phyloP scores from a whole-genome alignment of 2,113 vertebrate species.

The Leiothrix lutea region DNA sequence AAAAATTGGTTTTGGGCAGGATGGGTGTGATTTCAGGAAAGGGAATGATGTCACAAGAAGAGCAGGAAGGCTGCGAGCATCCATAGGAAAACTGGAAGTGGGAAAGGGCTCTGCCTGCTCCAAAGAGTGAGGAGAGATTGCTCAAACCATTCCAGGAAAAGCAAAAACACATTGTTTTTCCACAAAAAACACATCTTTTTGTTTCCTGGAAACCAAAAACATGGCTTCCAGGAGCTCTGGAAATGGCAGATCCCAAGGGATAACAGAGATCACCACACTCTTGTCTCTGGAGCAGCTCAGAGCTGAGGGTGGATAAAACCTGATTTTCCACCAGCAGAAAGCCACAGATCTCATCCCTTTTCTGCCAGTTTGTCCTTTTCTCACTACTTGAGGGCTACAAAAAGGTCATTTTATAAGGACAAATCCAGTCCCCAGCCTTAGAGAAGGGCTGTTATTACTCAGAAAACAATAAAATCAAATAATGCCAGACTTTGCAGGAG shows the following conservation, averaged over 20 bases:
- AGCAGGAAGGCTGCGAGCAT: neutral
- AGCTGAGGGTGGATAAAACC: neutral
- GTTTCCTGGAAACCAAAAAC: neutral
- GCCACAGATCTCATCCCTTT: neutral
- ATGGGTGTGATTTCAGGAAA: neutral
- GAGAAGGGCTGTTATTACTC: slow-evolving; percentile 26
- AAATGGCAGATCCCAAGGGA: neutral
- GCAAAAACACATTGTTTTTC: rapidly evolving
- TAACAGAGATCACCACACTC: neutral
- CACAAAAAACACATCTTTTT: too few relatives aligned
- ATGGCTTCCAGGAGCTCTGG: neutral
- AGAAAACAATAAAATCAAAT: slow-evolving; percentile 45
- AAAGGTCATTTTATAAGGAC: slow-evolving; percentile 44
- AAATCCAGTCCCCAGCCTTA: slow-evolving; percentile 7
- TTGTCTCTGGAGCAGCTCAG: neutral
- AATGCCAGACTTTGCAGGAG: neutral
- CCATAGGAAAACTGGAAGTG: rapidly evolving
- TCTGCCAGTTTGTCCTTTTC: neutral
- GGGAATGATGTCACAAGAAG: neutral
- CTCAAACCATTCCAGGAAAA: neutral
- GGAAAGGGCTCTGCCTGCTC: neutral
- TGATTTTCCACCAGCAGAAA: neutral
- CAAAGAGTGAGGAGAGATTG: neutral
- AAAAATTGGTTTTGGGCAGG: neutral
- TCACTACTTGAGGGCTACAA: neutral